These are phyloP conservation scores for Eclectus roratus DNA, from an alignment of 2,113 vertebrate genomes.

Conservation along the genomic window DNA sequence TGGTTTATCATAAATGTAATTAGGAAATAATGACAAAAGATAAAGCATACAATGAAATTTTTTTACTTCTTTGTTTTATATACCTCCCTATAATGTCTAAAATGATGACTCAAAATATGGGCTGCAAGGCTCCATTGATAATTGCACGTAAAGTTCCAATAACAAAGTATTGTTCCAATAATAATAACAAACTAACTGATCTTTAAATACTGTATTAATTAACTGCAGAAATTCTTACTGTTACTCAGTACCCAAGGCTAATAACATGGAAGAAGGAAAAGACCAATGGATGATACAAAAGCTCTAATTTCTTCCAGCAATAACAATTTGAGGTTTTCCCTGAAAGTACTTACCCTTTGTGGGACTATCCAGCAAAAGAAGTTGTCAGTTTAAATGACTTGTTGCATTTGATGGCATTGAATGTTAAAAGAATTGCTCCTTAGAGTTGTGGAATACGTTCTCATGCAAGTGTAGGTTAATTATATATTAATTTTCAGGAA, in stretches of 20 bases:
- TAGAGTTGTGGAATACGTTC: not conserved
- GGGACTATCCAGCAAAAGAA: not conserved
- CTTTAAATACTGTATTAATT: not conserved
- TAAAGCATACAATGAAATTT: not conserved
- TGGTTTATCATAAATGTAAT: not conserved
- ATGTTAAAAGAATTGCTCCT: not conserved
- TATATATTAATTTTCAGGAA: not conserved
- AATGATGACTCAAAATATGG: constrained; percentile 83
- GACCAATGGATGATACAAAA: not conserved
- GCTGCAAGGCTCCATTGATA: constrained; percentile 82
- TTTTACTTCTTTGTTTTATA: not conserved
- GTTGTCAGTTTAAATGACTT: not conserved
- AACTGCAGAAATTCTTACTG: not conserved
- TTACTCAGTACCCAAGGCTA: not conserved
- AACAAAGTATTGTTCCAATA: constrained; percentile 63
- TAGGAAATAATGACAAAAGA: not conserved
- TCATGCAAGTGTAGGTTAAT: not conserved
- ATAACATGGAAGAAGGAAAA: not conserved
- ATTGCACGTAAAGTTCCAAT: constrained; percentile 78
- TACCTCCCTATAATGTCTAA: constrained; percentile 84
- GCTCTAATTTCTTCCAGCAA: not conserved
- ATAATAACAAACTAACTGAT: not conserved
- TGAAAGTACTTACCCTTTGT: not conserved
- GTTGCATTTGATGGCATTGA: not conserved
- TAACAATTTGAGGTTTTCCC: not conserved